Evolutionary conservation across 2,888 invertebrate species (phyloP).

Genomic region (Drosophila buzzatii): DNA sequence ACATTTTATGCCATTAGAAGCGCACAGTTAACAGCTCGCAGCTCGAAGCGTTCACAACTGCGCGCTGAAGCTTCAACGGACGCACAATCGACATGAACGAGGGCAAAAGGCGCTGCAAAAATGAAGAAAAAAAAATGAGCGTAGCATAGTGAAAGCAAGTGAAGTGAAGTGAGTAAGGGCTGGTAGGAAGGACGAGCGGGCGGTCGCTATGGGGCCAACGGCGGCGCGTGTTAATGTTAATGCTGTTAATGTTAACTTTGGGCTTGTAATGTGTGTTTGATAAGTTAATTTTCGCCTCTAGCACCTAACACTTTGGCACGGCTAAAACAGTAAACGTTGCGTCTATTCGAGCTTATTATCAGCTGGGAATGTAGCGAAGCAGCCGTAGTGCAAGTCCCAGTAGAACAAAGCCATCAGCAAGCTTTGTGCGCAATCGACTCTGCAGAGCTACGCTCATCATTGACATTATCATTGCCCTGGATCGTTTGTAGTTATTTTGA

Average conservation of each 20-base stretch:
- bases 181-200: not conserved
- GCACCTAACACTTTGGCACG: slow-evolving; percentile 45
- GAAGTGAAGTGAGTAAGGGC: no score
- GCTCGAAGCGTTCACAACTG: not conserved
- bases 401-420: slow-evolving; percentile 68
- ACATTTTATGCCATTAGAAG: slow-evolving; percentile 67
- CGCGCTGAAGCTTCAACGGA: slow-evolving; percentile 4
- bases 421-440: not conserved
- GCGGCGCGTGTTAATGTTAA: slow-evolving; percentile 62
- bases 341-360: slow-evolving; percentile 18
- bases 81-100: slow-evolving; percentile 35
- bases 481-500: slow-evolving; percentile 62
- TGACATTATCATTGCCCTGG: slow-evolving; percentile 43
- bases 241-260: slow-evolving; percentile 75
- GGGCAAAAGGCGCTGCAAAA: not conserved
- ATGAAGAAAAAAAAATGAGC: no score
- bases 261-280: slow-evolving; percentile 76
- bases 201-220: not conserved
- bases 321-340: slow-evolving; percentile 10
- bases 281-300: slow-evolving; percentile 73
- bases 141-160: not conserved
- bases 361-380: not conserved
- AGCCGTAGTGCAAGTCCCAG: slow-evolving; percentile 54
- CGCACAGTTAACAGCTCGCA: slow-evolving; percentile 9
- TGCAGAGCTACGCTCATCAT: slow-evolving; percentile 14